Base-by-base conservation (phyloP, 2,797 vertebrate genomes). In the Decapterus maruadsi region DNA sequence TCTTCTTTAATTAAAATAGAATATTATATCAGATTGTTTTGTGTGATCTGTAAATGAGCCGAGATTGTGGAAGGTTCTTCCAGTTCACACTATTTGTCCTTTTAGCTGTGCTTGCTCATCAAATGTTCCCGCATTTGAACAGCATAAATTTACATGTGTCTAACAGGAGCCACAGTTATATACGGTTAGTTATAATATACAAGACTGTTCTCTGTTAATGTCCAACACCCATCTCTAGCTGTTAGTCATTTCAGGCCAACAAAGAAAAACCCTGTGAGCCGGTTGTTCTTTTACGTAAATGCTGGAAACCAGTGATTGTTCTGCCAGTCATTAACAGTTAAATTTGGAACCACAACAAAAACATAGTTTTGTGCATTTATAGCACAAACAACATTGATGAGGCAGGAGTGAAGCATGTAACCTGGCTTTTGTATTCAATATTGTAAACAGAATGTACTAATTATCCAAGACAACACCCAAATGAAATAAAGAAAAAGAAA, bases 241-340 rank as follows among this genome's bases (percentile, higher is more conserved):
- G 78, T 90, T 78, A 83, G 72, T 72, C 82, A 80, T 90, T 87
- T 60, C n/a, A 61, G n/a, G 46, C 20, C 46, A 38, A 61, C 29
- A 76, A 36, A 17, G 75, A 64, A 42, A 48, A 46, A 51, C 55
- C 17, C 12, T 53, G 20, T 76, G 38, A 73, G 6, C 6, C 26
- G 20, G 10, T 64, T 84, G 45, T 73, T 80, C 57, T 50, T 74
- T 48, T 46, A 54, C 2, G 1, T 14, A 26, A 43, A 46, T 31
- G 1, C 34, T 20, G 2, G 12, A 40, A 26, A 12, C 6, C 13
- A 29, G 51, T 59, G 26, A 20, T 14, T 61, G 38, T 22, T 76
- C 63, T 60, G 12, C 11, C 20, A 3, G 38, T 65, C 14, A 60
- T 29, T 45, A 8, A 64, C 13, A 51, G 11, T 59, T 46, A 55